These are phyloP conservation scores for Drosophila fulvimacula DNA, from an alignment of 2,888 invertebrate species.

Conservation along the genomic window DNA sequence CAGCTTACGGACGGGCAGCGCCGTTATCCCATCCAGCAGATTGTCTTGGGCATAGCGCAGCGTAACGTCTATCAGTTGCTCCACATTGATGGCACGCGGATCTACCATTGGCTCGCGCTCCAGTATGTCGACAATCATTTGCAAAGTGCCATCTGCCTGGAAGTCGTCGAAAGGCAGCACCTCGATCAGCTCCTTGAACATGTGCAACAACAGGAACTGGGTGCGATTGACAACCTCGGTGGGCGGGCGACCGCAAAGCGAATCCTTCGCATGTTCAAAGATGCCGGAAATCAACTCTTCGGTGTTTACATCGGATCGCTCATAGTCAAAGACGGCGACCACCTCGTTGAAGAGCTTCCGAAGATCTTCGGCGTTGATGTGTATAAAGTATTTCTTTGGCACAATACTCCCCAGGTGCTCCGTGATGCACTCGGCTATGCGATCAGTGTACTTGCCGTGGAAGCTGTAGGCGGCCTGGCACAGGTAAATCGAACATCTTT, in stretches of 20 bases:
- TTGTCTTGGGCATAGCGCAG: conserved; percentile 77
- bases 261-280: conserved; percentile 74
- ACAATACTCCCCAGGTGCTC: conserved; percentile 80
- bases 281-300: conserved; percentile 79
- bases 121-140: conserved; percentile 70
- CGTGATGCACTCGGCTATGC: conserved; percentile 79
- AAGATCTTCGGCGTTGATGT: conserved; percentile 77
- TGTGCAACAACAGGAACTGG: conserved; percentile 73
- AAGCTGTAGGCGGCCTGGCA: conserved; percentile 83
- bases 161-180: conserved; percentile 82
- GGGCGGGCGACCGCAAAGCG: conserved; percentile 56
- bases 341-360: conserved; percentile 80
- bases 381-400: conserved; percentile 81
- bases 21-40: conserved; percentile 81
- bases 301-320: conserved; percentile 80
- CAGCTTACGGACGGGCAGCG: conserved; percentile 72
- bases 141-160: conserved; percentile 68
- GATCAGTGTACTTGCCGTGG: conserved; percentile 80
- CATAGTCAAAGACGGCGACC: conserved; percentile 78
- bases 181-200: conserved; percentile 79
- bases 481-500: conserved; percentile 80
- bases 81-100: conserved; percentile 78
- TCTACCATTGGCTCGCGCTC: conserved; percentile 74
- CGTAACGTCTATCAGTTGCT: conserved; percentile 69
- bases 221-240: conserved; percentile 74